Conservation (phyloP, 2,888 invertebrate species). For the Eurytoma adleriae region DNA sequence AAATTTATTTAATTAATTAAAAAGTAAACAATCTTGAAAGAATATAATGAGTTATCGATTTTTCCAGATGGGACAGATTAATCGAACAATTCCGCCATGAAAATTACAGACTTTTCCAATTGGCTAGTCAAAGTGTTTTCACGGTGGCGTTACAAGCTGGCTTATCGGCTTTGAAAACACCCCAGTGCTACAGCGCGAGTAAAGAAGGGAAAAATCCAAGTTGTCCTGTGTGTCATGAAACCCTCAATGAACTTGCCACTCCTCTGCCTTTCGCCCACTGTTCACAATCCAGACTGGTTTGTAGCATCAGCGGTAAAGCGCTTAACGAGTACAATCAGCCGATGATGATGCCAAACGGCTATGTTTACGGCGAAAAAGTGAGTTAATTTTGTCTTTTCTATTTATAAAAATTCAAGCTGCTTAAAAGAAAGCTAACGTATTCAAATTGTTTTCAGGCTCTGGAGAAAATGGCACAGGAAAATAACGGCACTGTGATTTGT, state of each 20-base stretch:
- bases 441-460: slow-evolving; percentile 82
- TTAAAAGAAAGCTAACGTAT: background rate
- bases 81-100: slow-evolving; percentile 95
- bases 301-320: slow-evolving; percentile 91
- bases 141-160: slow-evolving; percentile 95
- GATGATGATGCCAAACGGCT: slow-evolving; percentile 98
- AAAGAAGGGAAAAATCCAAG: slow-evolving; percentile 85
- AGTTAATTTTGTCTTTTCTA: slow-evolving; percentile 52
- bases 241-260: slow-evolving; percentile 90
- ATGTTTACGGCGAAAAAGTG: slow-evolving; percentile 96
- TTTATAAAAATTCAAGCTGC: background rate
- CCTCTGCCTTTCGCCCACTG: slow-evolving; percentile 96
- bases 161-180: slow-evolving; percentile 90
- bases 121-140: slow-evolving; percentile 93
- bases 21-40: background rate
- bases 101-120: slow-evolving; percentile 95
- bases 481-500: slow-evolving; percentile 94
- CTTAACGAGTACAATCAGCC: slow-evolving; percentile 99
- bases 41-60: slow-evolving; percentile 12
- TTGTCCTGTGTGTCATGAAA: slow-evolving; percentile 95
- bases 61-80: slow-evolving; percentile 86
- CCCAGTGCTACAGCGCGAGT: slow-evolving; percentile 84
- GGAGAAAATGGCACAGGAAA: slow-evolving; percentile 91
- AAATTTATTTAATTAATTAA: background rate
- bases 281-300: slow-evolving; percentile 95